Percentiles rank a stretch among this genome's conserved stretches.
phyloP scores from a whole-genome alignment of 2,797 vertebrate genomes.

The Oreochromis grahami region DNA sequence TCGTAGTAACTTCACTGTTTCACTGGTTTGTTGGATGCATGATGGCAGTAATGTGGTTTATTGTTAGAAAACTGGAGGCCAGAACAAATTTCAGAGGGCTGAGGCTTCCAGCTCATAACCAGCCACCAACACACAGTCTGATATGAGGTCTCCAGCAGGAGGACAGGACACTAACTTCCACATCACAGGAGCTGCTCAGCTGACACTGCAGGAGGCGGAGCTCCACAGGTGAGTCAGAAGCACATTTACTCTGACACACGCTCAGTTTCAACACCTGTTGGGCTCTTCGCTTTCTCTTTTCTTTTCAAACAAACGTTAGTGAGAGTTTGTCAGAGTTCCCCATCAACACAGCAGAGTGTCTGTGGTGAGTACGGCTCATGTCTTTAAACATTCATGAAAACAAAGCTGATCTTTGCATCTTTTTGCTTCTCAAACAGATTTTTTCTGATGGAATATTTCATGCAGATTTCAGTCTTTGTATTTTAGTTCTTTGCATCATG shows the following conservation, averaged over 20 bases:
- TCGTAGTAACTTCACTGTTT: rapidly evolving
- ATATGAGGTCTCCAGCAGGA: neutral
- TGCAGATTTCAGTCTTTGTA: neutral
- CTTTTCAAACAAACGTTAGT: rapidly evolving
- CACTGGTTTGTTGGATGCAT: neutral
- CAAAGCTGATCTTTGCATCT: neutral
- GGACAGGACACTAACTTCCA: neutral
- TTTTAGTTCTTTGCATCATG: neutral
- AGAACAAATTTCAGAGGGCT: too few species aligned
- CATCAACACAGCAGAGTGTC: neutral
- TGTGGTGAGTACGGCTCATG: neutral
- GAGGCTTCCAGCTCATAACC: neutral
- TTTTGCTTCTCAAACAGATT: neutral
- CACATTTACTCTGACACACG: neutral
- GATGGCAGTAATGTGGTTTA: neutral
- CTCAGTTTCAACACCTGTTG: neutral
- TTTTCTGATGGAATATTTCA: neutral
- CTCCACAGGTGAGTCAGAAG: neutral
- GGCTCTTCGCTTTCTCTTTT: too few species aligned
- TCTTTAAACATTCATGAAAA: neutral
- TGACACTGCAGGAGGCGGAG: neutral
- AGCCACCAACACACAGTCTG: too few species aligned
- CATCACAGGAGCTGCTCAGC: neutral
- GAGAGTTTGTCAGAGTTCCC: neutral
- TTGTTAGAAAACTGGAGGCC: neutral